Evolutionary conservation across 1,140 invertebrate genomes (phyloP).

Genomic region (Halyomorpha halys): DNA sequence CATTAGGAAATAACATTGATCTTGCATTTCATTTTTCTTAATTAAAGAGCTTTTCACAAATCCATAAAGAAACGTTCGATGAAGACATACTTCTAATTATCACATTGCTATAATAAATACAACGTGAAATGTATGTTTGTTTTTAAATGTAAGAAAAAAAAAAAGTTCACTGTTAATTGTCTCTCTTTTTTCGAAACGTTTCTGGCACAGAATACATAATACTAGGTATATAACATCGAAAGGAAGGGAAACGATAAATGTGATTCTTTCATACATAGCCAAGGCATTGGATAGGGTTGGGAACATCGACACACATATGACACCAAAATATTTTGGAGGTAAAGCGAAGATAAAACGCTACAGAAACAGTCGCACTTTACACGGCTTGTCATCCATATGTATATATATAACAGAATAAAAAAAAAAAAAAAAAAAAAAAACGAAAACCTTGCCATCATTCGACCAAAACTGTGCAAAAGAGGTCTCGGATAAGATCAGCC

Average conservation of each 20-base stretch:
- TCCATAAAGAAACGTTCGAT: too few relatives aligned
- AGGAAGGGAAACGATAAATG: too few relatives aligned
- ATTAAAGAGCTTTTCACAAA: too few relatives aligned
- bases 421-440: not conserved
- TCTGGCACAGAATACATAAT: not conserved
- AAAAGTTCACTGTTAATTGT: not conserved
- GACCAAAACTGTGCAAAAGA: not conserved
- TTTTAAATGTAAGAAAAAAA: not conserved
- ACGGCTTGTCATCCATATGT: not conserved
- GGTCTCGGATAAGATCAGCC: not conserved
- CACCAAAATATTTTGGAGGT: slow-evolving; percentile 9
- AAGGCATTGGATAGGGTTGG: not conserved
- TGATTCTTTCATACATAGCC: too few relatives aligned
- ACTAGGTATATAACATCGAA: not conserved
- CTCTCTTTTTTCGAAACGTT: not conserved
- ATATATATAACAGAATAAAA: not conserved
- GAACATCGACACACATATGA: slow-evolving; percentile 9
- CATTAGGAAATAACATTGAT: too few relatives aligned
- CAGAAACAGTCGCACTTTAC: not conserved
- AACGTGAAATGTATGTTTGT: not conserved
- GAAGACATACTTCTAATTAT: too few relatives aligned
- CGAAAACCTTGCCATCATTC: not conserved
- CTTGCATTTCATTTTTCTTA: too few relatives aligned
- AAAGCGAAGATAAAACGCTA: slow-evolving; percentile 2
- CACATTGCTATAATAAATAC: not conserved